Evolutionary conservation across 2,797 vertebrate genomes (phyloP), one percentile per base, ranked within the genome.

Genomic region (Spinus olivaceus): DNA sequence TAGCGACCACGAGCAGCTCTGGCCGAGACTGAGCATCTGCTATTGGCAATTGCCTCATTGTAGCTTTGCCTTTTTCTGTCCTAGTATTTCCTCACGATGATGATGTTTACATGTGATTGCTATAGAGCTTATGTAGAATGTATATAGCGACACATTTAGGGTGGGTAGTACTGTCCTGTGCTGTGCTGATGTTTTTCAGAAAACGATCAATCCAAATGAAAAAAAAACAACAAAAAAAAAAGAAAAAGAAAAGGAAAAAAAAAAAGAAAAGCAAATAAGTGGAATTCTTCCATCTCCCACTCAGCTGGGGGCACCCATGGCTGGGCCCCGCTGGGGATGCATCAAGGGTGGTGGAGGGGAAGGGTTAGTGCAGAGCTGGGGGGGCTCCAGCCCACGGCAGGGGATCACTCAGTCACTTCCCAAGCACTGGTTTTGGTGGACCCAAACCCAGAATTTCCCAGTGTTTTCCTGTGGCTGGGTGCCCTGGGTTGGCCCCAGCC

Each of bases 21-120:
- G 78, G 92, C 94, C 44, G 46, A 96, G 97, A 97, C 94, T 88
- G 97, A 97, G 96, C 97, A 97, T 97, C 97, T 94, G 97, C 97
- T 95, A 65, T 90, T 97, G 97, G 97, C 98, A 98, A 97, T 96
- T 97, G 97, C 96, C 98, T 98, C 97, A 85, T 96, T 95, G 96
- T 98, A 98, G 98, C 97, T 97, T 96, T 98, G 97, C 98, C 98
- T 98, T 97, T 97, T 97, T 97, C 97, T 97, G 97, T 98, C 97
- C 97, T 98, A 95, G 97, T 98, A 95, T 98, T 97, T 98, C 97
- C 97, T 98, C 97, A 97, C 95, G 92, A 97, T 92, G 51, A 96
- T 97, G 97, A 98, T 98, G 98, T 98, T 98, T 98, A 98, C 97
- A 97, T 98, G 98, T 98, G 97, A 98, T 97, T 97, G 97, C 98